Conservation (phyloP, 2,888 invertebrate species). For the Digitonthophagus gazella region DNA sequence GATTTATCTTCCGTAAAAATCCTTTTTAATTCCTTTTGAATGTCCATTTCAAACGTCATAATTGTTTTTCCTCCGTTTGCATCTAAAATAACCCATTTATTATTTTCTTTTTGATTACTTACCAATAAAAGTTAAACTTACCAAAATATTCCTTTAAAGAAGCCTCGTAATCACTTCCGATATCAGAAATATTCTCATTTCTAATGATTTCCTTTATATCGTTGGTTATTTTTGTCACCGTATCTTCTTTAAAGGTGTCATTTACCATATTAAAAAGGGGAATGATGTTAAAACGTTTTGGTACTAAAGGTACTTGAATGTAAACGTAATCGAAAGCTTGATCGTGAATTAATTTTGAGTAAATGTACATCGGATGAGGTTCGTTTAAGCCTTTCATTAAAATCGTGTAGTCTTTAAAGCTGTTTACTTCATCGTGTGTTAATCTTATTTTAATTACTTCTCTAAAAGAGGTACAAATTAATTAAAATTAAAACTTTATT, state of each 20-base stretch:
- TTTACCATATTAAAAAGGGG: conserved; percentile 10
- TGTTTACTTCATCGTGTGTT: conserved; percentile 37
- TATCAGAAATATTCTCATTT: conserved; percentile 8
- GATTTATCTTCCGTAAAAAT: background rate
- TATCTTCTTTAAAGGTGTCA: conserved; percentile 4
- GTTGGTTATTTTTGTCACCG: background rate
- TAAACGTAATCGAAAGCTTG: conserved; percentile 41
- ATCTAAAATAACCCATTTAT: background rate
- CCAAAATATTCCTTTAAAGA: conserved; percentile 14
- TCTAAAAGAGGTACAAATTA: conserved; percentile 6
- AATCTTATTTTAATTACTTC: conserved; percentile 42
- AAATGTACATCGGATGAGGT: conserved; percentile 39
- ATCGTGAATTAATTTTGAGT: conserved; percentile 39
- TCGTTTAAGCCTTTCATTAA: conserved; percentile 33
- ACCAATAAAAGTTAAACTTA: background rate
- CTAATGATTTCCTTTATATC: conserved; percentile 8
- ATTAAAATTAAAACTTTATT: too few species aligned
- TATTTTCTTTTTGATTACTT: background rate
- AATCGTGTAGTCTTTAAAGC: conserved; percentile 36
- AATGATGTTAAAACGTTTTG: conserved; percentile 11
- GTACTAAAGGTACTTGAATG: conserved; percentile 20
- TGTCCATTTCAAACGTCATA: background rate
- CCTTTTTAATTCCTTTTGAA: background rate
- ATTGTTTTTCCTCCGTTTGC: background rate
- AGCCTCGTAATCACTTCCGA: conserved; percentile 17